A percentile compares a stretch with the other conserved stretches of the same genome.
These are phyloP conservation scores for Protobothrops flavoviridis DNA, from an alignment of 2,113 vertebrate species.

Conservation along the genomic window DNA sequence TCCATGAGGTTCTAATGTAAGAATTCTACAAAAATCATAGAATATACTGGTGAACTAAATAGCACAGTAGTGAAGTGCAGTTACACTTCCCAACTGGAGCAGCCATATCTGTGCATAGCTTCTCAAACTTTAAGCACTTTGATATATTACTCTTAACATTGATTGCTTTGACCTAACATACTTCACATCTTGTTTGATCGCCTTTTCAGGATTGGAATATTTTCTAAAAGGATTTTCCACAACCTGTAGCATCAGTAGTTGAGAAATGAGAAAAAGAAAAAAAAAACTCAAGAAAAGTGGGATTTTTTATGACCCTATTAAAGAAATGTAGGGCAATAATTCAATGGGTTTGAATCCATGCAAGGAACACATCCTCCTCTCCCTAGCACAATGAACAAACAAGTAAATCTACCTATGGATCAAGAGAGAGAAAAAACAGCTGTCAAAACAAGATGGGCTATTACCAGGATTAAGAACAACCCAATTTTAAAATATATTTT, in stretches of 20 bases:
- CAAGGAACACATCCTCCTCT: constrained; percentile 44
- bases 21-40: neutral
- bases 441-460: constrained; percentile 8
- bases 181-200: constrained; percentile 45
- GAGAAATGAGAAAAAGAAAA: constrained; percentile 8
- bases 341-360: constrained; percentile 51
- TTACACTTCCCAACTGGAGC: constrained; percentile 23
- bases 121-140: constrained; percentile 35
- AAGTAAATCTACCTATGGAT: constrained; percentile 35
- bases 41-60: constrained; percentile 2
- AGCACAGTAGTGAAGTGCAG: constrained; percentile 27
- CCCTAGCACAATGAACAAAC: constrained; percentile 49
- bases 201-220: constrained; percentile 42
- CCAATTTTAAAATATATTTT: constrained; percentile 13
- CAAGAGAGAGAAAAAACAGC: constrained; percentile 37
- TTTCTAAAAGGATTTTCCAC: constrained; percentile 53
- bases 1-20: neutral
- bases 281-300: constrained; percentile 13
- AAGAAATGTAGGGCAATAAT: constrained; percentile 51
- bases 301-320: constrained; percentile 52
- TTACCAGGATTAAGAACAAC: constrained; percentile 26
- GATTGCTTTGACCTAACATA: constrained; percentile 55
- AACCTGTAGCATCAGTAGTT: constrained; percentile 26
- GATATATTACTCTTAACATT: constrained; percentile 28
- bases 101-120: constrained; percentile 34